Evolutionary conservation across 2,888 invertebrate genomes (phyloP).

Genomic region (Sphaeridia pumilis): DNA sequence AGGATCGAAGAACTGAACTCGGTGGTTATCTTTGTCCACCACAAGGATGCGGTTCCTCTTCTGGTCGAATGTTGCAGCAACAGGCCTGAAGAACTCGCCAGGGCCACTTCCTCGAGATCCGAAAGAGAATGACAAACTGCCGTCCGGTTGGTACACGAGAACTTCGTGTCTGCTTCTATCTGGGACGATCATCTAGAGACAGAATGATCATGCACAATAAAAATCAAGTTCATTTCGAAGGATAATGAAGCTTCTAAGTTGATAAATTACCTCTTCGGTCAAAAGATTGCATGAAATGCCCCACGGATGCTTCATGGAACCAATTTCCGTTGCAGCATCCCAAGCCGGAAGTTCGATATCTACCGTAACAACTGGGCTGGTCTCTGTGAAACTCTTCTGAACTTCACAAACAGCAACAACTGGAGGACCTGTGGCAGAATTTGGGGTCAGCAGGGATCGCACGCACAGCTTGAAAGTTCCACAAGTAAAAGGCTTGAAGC

Average conservation of each 20-base stretch:
- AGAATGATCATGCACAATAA: no score
- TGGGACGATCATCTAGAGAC: constrained; percentile 9
- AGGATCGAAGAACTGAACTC: constrained; percentile 70
- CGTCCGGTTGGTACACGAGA: constrained; percentile 9
- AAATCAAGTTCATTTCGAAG: no score
- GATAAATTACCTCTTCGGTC: constrained; percentile 16
- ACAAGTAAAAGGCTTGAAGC: background rate
- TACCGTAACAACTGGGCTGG: no score
- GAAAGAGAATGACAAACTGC: background rate
- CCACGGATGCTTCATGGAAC: constrained; percentile 16
- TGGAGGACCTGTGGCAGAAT: no score
- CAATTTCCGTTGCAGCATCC: background rate
- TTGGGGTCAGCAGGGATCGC: no score
- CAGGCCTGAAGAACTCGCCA: constrained; percentile 85
- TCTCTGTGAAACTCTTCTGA: background rate
- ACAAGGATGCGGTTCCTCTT: constrained; percentile 69
- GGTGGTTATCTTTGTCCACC: constrained; percentile 92
- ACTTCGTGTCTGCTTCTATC: constrained; percentile 16
- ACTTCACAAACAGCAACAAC: no score
- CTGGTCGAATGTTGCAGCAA: constrained; percentile 70
- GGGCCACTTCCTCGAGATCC: no score
- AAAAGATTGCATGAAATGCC: constrained; percentile 13
- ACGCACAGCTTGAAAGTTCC: background rate
- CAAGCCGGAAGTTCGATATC: background rate
- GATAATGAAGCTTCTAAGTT: no score